Percentiles rank a stretch among this genome's conserved stretches.
These are phyloP conservation scores for Zaprionus lineosus DNA, from an alignment of 2,888 invertebrate species.

Conservation along the genomic window DNA sequence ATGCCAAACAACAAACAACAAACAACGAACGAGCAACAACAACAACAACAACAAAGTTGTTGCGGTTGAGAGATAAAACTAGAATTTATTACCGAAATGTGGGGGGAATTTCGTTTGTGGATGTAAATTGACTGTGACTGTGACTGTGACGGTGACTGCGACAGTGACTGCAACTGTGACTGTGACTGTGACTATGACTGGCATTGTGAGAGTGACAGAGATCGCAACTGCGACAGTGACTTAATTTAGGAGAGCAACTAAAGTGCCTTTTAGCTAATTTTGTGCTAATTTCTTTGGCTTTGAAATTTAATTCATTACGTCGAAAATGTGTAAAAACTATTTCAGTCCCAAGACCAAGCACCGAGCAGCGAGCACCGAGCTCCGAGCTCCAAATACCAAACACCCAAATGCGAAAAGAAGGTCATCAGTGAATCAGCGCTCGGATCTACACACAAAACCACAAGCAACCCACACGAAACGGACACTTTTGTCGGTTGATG, in stretches of 20 bases:
- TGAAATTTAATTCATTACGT: slow-evolving; percentile 14
- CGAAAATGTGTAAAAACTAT: slow-evolving; percentile 20
- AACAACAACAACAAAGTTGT: slow-evolving; percentile 42
- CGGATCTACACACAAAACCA: slow-evolving; percentile 38
- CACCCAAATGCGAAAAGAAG: no score
- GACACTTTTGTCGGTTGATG: slow-evolving; percentile 45
- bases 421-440: no score
- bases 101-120: slow-evolving; percentile 30
- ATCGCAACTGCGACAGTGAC: slow-evolving; percentile 33
- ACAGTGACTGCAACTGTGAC: not conserved
- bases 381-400: no score
- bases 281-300: slow-evolving; percentile 47
- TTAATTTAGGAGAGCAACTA: slow-evolving; percentile 26
- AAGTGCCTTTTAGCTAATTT: slow-evolving; percentile 33
- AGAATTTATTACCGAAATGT: slow-evolving; percentile 55
- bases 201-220: no score
- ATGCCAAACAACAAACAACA: slow-evolving; percentile 3
- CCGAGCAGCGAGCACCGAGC: no score
- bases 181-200: slow-evolving; percentile 24
- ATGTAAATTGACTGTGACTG: slow-evolving; percentile 51
- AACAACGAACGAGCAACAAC: slow-evolving; percentile 22
- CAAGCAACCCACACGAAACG: slow-evolving; percentile 3
- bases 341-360: slow-evolving; percentile 32
- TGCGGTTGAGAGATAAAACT: slow-evolving; percentile 49
- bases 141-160: no score